A percentile compares a stretch with the other conserved stretches of the same genome.
These are phyloP conservation scores for Schizaphis graminum DNA, from an alignment of 2,888 invertebrate species.

Conservation along the genomic window DNA sequence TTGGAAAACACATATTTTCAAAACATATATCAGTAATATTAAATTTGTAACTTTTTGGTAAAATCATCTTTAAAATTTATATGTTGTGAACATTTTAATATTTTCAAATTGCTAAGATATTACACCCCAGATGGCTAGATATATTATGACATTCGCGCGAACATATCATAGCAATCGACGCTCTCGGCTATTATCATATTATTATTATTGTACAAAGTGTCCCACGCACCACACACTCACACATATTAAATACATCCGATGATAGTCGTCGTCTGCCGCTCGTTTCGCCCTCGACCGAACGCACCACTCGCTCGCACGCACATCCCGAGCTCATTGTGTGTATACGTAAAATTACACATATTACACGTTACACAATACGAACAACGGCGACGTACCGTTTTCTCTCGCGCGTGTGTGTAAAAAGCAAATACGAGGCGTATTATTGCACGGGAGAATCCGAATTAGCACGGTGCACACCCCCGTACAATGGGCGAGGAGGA, in stretches of 20 bases:
- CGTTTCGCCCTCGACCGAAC: slow-evolving; percentile 39
- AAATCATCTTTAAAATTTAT: no score
- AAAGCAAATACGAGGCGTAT: slow-evolving; percentile 60
- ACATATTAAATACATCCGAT: not conserved
- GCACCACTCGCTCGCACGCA: not conserved
- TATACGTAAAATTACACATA: slow-evolving; percentile 43
- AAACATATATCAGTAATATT: no score
- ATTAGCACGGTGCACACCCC: slow-evolving; percentile 60
- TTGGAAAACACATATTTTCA: no score
- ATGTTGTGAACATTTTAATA: no score
- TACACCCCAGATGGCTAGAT: not conserved
- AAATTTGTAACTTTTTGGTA: no score
- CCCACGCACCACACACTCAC: not conserved
- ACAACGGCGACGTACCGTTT: not conserved
- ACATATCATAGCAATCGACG: not conserved
- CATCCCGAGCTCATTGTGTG: not conserved
- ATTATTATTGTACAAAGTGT: not conserved
- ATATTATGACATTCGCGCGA: not conserved
- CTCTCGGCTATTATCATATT: not conserved
- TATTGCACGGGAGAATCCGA: slow-evolving; percentile 51
- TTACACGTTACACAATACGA: not conserved
- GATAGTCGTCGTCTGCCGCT: not conserved
- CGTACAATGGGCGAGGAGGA: not conserved
- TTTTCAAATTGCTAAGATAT: no score
- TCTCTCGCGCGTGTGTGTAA: slow-evolving; percentile 30